A percentile compares a stretch with the other conserved stretches of the same genome.
phyloP scores from a whole-genome alignment of 2,797 vertebrate genomes.

The Pangasius krempfi region DNA sequence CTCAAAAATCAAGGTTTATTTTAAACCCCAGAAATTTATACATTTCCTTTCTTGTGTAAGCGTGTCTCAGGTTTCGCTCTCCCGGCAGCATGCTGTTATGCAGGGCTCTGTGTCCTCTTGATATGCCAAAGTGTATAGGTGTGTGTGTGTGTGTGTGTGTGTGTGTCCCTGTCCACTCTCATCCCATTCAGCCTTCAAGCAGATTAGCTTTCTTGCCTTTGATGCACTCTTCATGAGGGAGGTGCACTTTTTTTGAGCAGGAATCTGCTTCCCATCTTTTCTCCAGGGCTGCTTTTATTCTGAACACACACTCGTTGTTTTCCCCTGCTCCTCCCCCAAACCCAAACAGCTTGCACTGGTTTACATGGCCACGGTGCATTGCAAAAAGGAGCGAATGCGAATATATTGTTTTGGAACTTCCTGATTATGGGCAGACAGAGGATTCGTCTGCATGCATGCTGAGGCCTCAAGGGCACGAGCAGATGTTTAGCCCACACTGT shows the following conservation, averaged over 20 bases:
- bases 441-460: constrained; percentile 19
- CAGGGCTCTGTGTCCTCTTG: background rate
- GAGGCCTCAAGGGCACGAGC: constrained; percentile 36
- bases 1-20: constrained; percentile 30
- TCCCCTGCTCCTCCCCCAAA: constrained; percentile 14
- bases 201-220: constrained; percentile 63
- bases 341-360: constrained; percentile 44
- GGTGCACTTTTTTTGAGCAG: constrained; percentile 38
- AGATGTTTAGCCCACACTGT: constrained; percentile 37
- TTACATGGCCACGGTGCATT: constrained; percentile 33
- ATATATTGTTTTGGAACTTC: constrained; percentile 50
- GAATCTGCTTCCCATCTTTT: constrained; percentile 32
- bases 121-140: constrained; percentile 20
- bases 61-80: constrained; percentile 19
- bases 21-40: constrained; percentile 40
- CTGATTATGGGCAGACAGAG: constrained; percentile 47
- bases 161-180: constrained; percentile 58
- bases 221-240: constrained; percentile 50
- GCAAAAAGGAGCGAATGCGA: constrained; percentile 42
- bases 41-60: constrained; percentile 39
- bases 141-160: constrained; percentile 7
- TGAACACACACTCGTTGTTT: constrained; percentile 39
- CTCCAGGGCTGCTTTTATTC: constrained; percentile 33
- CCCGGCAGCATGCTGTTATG: constrained; percentile 2
- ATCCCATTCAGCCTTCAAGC: constrained; percentile 64